A percentile compares a stretch with the other conserved stretches of the same genome.
phyloP scores from a whole-genome alignment of 1,140 invertebrate species.

The Carposina sasakii region DNA sequence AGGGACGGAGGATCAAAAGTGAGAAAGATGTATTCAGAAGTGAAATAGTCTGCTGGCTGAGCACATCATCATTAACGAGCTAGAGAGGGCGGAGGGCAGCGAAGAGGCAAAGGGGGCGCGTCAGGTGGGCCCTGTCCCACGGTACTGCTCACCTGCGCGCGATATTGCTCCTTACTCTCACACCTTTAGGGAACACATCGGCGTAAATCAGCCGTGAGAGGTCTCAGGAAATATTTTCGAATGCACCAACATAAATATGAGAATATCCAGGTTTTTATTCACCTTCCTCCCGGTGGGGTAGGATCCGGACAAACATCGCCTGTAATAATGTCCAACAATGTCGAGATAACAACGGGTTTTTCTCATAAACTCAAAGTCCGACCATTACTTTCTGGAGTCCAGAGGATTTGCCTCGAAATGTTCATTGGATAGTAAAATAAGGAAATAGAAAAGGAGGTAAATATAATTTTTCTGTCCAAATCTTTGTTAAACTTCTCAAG shows the following conservation, averaged over 20 bases:
- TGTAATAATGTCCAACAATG: slow-evolving; percentile 49
- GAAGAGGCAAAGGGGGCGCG: slow-evolving; percentile 66
- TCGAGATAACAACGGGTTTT: slow-evolving; percentile 34
- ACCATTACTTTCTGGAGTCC: no score
- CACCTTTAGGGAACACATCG: slow-evolving; percentile 42
- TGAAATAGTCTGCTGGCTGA: slow-evolving; percentile 75
- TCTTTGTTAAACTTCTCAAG: no score
- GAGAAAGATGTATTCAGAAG: slow-evolving; percentile 75
- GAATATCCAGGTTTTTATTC: slow-evolving; percentile 65
- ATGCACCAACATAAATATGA: slow-evolving; percentile 68
- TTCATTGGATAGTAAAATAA: no score
- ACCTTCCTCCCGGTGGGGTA: slow-evolving; percentile 35
- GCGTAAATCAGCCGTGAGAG: no score
- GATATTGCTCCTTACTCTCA: slow-evolving; percentile 54
- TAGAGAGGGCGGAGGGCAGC: slow-evolving; percentile 69
- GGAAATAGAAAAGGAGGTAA: no score
- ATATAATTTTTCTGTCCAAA: no score
- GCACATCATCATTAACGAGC: slow-evolving; percentile 75
- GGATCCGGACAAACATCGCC: slow-evolving; percentile 37
- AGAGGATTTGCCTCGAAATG: no score
- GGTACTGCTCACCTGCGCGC: slow-evolving; percentile 50
- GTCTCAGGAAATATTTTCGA: slow-evolving; percentile 63
- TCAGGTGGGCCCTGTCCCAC: slow-evolving; percentile 64
- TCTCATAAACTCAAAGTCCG: slow-evolving; percentile 19
- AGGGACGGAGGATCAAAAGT: slow-evolving; percentile 66